Evolutionary conservation across 2,888 invertebrate species (phyloP).

Genomic region (Augochlorella aurata): DNA sequence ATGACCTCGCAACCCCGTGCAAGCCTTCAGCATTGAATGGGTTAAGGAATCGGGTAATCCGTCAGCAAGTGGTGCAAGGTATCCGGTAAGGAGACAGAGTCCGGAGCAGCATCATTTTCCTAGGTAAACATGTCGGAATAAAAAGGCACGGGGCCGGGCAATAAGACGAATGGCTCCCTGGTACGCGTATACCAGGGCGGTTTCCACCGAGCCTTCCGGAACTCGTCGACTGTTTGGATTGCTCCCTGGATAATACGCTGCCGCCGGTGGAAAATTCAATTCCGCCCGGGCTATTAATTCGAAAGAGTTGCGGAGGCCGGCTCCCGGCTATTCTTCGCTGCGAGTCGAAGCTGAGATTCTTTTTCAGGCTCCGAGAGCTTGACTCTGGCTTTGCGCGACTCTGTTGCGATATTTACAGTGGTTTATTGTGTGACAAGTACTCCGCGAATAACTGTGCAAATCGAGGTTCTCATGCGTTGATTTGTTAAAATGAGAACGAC

Average conservation of each 20-base stretch:
- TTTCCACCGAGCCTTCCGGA: slow-evolving; percentile 29
- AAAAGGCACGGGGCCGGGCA: slow-evolving; percentile 46
- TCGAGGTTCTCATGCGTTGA: too few species aligned
- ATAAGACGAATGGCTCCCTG: slow-evolving; percentile 65
- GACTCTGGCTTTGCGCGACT: not conserved
- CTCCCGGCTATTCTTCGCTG: not conserved
- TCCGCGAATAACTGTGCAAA: too few species aligned
- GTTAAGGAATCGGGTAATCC: slow-evolving; percentile 19
- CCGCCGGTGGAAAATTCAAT: slow-evolving; percentile 52
- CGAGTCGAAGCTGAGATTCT: not conserved
- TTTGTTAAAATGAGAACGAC: too few species aligned
- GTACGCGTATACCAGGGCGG: slow-evolving; percentile 26
- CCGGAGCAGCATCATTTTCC: slow-evolving; percentile 70
- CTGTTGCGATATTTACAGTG: not conserved
- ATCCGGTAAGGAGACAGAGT: slow-evolving; percentile 1
- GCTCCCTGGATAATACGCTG: slow-evolving; percentile 53
- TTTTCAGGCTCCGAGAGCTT: not conserved
- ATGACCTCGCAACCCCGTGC: too few species aligned
- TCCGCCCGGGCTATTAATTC: slow-evolving; percentile 55
- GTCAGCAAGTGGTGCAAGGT: not conserved
- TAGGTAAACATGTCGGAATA: slow-evolving; percentile 68
- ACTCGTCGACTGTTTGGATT: slow-evolving; percentile 53
- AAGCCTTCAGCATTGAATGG: too few species aligned
- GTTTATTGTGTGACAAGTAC: not conserved
- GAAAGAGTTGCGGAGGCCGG: slow-evolving; percentile 15